Evolutionary conservation across 2,888 invertebrate genomes (phyloP).

Genomic region (Oxycera nigricornis): DNA sequence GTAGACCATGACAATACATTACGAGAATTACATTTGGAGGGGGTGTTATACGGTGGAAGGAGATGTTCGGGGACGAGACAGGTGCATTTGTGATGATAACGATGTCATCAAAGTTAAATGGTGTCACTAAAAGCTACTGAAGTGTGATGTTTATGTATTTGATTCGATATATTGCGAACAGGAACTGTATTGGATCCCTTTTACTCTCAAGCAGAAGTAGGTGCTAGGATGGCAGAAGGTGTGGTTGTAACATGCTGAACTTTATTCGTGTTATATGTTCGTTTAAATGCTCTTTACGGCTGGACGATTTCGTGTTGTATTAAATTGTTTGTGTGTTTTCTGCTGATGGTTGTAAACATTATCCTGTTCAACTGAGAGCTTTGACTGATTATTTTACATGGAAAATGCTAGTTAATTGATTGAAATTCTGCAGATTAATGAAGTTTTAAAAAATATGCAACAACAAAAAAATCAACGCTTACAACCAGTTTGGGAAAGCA

Average conservation of each 20-base stretch:
- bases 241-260: background rate
- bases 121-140: constrained; percentile 34
- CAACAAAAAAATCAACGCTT: too few relatives aligned
- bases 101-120: constrained; percentile 31
- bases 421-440: too few relatives aligned
- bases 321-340: background rate
- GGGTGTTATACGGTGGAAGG: background rate
- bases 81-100: constrained; percentile 29
- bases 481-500: too few relatives aligned
- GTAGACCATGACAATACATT: background rate
- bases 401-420: too few relatives aligned
- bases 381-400: too few relatives aligned
- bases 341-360: background rate
- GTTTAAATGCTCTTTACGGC: background rate
- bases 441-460: too few relatives aligned
- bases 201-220: background rate
- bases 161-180: constrained; percentile 13
- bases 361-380: too few relatives aligned
- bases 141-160: constrained; percentile 34
- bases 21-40: constrained; percentile 22
- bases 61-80: background rate
- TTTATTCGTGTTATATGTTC: background rate
- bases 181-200: constrained; percentile 17
- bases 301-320: background rate
- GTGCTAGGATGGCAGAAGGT: background rate